Conservation (phyloP, 2,797 vertebrate genomes). For the Triplophysa bombifrons region DNA sequence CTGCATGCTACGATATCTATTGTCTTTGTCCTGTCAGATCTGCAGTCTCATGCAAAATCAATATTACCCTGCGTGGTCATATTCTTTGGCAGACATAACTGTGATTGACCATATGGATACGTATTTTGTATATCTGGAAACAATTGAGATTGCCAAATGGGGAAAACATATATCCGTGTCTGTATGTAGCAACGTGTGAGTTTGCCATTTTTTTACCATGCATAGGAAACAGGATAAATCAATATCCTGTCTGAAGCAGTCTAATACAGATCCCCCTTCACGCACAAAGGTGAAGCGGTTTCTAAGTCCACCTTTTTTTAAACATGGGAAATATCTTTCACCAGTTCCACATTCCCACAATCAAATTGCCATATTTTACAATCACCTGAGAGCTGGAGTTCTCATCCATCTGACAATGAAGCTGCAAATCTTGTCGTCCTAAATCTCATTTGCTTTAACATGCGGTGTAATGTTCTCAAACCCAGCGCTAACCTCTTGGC, state of each 20-base stretch:
- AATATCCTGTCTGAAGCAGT: conserved; percentile 29
- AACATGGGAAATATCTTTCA: conserved; percentile 42
- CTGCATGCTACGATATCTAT: neutral
- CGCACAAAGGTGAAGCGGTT: conserved; percentile 1
- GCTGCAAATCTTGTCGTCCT: conserved; percentile 60
- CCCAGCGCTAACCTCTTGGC: conserved; percentile 55
- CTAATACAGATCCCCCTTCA: neutral
- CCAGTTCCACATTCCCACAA: conserved; percentile 43
- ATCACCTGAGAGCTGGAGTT: conserved; percentile 43
- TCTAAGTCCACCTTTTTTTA: conserved; percentile 26
- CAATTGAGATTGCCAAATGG: conserved; percentile 21
- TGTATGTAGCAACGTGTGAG: neutral
- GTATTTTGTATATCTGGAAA: conserved; percentile 18
- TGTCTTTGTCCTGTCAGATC: conserved; percentile 34
- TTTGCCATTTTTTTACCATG: conserved; percentile 56
- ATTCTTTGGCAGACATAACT: conserved; percentile 39
- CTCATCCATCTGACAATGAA: conserved; percentile 49
- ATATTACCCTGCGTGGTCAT: conserved; percentile 32
- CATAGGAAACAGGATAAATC: conserved; percentile 37
- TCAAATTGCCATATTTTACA: conserved; percentile 32
- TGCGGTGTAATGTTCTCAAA: conserved; percentile 36
- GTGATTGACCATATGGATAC: conserved; percentile 31
- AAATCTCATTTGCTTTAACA: conserved; percentile 52
- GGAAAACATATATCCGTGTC: conserved; percentile 41
- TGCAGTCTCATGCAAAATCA: conserved; percentile 29